Evolutionary conservation across 2,113 vertebrate species (phyloP).

Genomic region (Toxotes jaculatrix): DNA sequence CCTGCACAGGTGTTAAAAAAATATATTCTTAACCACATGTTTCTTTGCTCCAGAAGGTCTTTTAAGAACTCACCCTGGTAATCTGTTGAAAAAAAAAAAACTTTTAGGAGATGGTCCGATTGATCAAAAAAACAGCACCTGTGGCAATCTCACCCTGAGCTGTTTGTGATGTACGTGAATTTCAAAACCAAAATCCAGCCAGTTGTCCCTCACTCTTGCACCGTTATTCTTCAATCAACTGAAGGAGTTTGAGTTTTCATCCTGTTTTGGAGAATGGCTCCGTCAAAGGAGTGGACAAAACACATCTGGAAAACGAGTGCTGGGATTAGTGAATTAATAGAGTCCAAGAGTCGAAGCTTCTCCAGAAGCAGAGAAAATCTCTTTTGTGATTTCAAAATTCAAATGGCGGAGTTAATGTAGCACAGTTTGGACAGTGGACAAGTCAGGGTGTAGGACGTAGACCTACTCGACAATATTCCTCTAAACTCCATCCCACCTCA

Average conservation of each 20-base stretch:
- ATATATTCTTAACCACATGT: background rate
- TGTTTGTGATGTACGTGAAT: slow-evolving; percentile 20
- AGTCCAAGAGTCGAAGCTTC: background rate
- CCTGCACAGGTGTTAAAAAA: slow-evolving; percentile 7
- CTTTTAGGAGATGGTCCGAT: slow-evolving; percentile 1
- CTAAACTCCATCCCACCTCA: background rate
- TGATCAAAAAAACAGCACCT: slow-evolving; percentile 29
- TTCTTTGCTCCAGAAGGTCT: background rate
- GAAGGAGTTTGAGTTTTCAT: background rate
- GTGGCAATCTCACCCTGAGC: background rate
- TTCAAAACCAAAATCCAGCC: slow-evolving; percentile 27
- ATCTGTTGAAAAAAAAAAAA: background rate
- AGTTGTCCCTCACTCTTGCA: background rate
- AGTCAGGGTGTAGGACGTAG: background rate
- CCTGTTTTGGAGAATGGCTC: background rate
- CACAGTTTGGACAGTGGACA: background rate
- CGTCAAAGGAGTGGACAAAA: background rate
- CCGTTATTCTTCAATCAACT: background rate
- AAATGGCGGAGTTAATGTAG: background rate
- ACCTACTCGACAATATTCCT: background rate
- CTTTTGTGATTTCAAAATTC: slow-evolving; percentile 29
- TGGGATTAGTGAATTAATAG: slow-evolving; percentile 17
- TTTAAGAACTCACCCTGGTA: background rate
- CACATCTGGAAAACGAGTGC: background rate
- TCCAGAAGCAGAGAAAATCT: background rate